These are phyloP conservation scores for Holothuria glaberrima DNA, from an alignment of 35 echinoderm and acorn worm genomes.

Conservation along the genomic window DNA sequence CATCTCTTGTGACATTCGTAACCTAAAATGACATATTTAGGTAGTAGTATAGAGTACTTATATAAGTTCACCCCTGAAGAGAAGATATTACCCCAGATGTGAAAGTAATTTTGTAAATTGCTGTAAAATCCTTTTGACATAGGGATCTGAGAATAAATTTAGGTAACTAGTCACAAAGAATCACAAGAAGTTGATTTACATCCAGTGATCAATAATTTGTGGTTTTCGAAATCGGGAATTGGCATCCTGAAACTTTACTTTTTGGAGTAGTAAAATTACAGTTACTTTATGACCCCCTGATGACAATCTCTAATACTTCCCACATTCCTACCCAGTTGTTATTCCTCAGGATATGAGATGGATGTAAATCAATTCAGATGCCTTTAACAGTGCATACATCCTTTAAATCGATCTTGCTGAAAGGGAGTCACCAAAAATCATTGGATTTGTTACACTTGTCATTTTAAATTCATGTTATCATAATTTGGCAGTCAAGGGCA, in stretches of 20 bases:
- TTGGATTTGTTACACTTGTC: slow-evolving; percentile 33
- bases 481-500: not conserved
- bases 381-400: too few relatives aligned
- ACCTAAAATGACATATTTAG: slow-evolving; percentile 34
- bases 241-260: too few relatives aligned
- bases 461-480: slow-evolving; percentile 31
- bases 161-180: not conserved
- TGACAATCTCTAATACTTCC: too few relatives aligned
- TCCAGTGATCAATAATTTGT: too few relatives aligned
- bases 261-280: too few relatives aligned
- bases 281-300: too few relatives aligned
- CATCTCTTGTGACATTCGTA: not conserved
- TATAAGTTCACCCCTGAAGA: too few relatives aligned
- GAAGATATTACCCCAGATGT: slow-evolving; percentile 22
- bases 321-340: too few relatives aligned
- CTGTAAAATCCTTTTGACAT: slow-evolving; percentile 23
- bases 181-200: not conserved
- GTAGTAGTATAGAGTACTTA: not conserved
- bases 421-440: not conserved
- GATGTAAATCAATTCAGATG: too few relatives aligned
- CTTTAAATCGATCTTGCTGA: too few relatives aligned
- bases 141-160: slow-evolving; percentile 11
- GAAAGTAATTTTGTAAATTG: not conserved
- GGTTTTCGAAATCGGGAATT: too few relatives aligned
- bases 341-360: too few relatives aligned